Percentiles rank a stretch among this genome's conserved stretches.
These are phyloP conservation scores for Microcebus tavaratra DNA, from an alignment of 2,113 vertebrate genomes.

Conservation along the genomic window DNA sequence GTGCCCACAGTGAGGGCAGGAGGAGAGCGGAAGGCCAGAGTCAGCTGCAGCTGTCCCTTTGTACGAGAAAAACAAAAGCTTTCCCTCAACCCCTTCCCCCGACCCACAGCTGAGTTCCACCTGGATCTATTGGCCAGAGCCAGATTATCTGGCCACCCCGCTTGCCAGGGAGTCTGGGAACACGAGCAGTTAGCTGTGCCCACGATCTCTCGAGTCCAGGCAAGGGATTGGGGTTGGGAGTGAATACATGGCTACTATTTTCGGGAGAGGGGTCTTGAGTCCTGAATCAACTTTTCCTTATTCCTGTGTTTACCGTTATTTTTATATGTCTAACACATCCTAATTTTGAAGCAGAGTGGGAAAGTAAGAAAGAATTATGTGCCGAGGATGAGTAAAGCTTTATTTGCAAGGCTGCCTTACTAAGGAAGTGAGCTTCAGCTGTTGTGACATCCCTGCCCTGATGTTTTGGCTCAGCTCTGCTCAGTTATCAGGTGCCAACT, in stretches of 20 bases:
- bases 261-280: neutral
- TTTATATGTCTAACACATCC: neutral
- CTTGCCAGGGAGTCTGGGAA: neutral
- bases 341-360: neutral
- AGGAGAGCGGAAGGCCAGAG: neutral
- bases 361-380: neutral
- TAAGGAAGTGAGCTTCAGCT: neutral
- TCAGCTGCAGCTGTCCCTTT: constrained; percentile 65
- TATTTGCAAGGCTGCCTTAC: neutral
- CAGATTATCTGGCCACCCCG: neutral
- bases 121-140: neutral
- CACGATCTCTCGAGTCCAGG: neutral
- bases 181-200: neutral
- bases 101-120: constrained; percentile 5
- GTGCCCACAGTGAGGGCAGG: constrained; percentile 35
- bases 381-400: neutral
- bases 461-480: neutral
- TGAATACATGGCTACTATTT: neutral
- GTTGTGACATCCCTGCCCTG: neutral
- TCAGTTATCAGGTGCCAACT: neutral
- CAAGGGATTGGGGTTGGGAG: neutral
- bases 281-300: neutral
- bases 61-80: constrained; percentile 45
- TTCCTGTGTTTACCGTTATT: neutral
- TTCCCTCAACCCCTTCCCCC: neutral